phyloP scores from a whole-genome alignment of 2,113 vertebrate species.

The Arvicanthis niloticus region DNA sequence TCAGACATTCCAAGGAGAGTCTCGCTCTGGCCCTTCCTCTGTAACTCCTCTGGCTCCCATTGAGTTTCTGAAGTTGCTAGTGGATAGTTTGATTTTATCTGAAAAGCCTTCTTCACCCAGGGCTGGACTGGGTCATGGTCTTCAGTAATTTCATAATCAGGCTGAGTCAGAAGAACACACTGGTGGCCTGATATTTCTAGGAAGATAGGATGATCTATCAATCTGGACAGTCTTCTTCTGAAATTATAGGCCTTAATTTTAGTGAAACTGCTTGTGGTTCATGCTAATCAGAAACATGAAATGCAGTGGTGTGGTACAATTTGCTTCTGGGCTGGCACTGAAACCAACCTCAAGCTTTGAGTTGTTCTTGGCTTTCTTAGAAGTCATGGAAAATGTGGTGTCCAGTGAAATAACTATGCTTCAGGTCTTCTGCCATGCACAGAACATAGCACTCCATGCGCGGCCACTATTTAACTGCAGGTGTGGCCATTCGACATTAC shows the following conservation, averaged over 20 bases:
- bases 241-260: slow-evolving; percentile 30
- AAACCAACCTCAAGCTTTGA: slow-evolving; percentile 1
- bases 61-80: background rate
- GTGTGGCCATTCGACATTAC: background rate
- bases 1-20: background rate
- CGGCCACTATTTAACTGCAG: background rate
- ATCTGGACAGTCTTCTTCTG: background rate
- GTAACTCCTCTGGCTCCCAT: background rate
- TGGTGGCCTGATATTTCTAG: background rate
- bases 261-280: background rate
- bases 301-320: slow-evolving; percentile 3
- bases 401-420: slow-evolving; percentile 4
- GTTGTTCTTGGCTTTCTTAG: slow-evolving; percentile 26
- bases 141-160: background rate
- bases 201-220: background rate
- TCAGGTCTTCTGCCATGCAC: background rate
- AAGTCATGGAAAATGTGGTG: slow-evolving; percentile 28
- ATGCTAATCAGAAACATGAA: slow-evolving; percentile 8
- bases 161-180: background rate
- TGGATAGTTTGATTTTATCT: background rate
- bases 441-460: background rate
- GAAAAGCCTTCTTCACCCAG: background rate
- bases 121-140: background rate
- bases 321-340: background rate
- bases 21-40: background rate